Conservation (phyloP, 2,113 vertebrate species). For the Daboia siamensis region DNA sequence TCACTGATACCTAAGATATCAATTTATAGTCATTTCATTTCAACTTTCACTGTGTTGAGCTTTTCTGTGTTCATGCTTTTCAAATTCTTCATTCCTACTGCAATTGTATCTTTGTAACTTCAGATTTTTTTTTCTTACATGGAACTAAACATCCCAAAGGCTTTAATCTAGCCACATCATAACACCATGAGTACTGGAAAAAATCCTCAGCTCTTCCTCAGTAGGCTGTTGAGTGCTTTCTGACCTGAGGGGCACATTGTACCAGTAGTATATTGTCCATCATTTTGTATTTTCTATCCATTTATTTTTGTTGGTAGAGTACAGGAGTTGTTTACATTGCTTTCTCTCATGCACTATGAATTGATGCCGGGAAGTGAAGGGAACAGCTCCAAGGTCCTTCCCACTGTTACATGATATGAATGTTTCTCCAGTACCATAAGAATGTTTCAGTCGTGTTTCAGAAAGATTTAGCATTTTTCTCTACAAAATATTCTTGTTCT, state of each 20-base stretch:
- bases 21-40: too few species aligned
- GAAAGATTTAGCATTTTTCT: background rate
- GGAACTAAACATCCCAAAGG: background rate
- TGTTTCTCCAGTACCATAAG: background rate
- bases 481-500: background rate
- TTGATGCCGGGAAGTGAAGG: background rate
- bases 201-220: background rate
- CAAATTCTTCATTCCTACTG: too few species aligned
- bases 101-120: too few species aligned
- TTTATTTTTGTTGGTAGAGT: background rate
- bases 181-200: background rate
- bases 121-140: too few species aligned
- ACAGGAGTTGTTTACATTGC: too few species aligned
- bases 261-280: background rate
- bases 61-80: too few species aligned
- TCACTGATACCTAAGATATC: too few species aligned
- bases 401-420: background rate
- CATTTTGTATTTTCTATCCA: background rate
- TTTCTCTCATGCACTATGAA: background rate
- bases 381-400: background rate
- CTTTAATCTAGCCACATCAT: background rate
- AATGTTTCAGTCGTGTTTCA: background rate
- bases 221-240: background rate
- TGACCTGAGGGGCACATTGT: background rate
- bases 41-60: too few species aligned